phyloP scores from a whole-genome alignment of 1,140 invertebrate species.

The Trichonephila clavata region DNA sequence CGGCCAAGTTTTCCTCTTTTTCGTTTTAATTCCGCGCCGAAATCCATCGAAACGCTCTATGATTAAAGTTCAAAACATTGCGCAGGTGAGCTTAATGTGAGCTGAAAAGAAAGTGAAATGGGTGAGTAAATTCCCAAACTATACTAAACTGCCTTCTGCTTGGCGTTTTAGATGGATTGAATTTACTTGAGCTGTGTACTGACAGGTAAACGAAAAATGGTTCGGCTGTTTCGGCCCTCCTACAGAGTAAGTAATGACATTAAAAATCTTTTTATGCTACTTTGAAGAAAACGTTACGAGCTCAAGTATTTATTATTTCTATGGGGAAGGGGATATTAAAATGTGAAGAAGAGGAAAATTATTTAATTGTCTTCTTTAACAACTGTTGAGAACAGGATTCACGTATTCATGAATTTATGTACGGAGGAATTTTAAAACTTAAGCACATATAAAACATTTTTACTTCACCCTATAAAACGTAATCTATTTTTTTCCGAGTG shows the following conservation, averaged over 20 bases:
- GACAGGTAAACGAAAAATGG: background rate
- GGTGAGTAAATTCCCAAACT: background rate
- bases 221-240: background rate
- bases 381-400: too few species aligned
- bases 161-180: background rate
- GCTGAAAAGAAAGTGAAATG: background rate
- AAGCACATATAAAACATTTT: too few species aligned
- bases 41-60: background rate
- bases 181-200: background rate
- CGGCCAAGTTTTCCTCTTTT: background rate
- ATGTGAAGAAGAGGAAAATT: background rate
- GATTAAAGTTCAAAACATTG: slow-evolving; percentile 13
- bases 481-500: too few species aligned
- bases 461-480: too few species aligned
- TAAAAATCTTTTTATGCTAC: background rate
- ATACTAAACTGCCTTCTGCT: background rate
- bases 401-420: too few species aligned
- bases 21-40: background rate
- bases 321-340: background rate
- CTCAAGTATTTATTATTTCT: background rate
- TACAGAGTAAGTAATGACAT: background rate
- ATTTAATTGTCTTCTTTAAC: background rate
- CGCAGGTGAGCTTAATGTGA: background rate
- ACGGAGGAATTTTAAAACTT: too few species aligned
- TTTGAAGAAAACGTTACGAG: background rate